phyloP scores from a whole-genome alignment of 2,888 invertebrate genomes.

The Mimumesa dahlbomi region DNA sequence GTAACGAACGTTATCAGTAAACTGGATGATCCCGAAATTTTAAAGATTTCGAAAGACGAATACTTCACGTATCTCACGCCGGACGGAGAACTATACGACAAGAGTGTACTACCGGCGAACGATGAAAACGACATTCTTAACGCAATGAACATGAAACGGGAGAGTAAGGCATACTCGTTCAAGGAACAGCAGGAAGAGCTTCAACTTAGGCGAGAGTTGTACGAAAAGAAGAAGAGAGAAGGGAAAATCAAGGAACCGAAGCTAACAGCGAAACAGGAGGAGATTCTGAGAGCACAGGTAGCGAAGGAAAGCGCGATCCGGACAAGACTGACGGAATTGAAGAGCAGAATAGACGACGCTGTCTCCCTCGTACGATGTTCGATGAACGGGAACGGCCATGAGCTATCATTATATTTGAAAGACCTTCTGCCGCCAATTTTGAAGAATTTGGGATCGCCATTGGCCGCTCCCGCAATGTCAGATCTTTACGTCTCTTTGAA shows the following conservation, averaged over 20 bases:
- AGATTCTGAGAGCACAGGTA: slow-evolving; percentile 91
- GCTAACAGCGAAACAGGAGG: slow-evolving; percentile 94
- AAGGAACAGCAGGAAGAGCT: slow-evolving; percentile 98
- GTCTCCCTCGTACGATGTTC: slow-evolving; percentile 82
- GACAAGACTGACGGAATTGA: slow-evolving; percentile 83
- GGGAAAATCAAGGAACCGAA: slow-evolving; percentile 89
- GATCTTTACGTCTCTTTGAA: slow-evolving; percentile 84
- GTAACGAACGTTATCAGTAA: slow-evolving; percentile 83
- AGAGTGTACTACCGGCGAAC: slow-evolving; percentile 87
- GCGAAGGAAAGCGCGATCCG: slow-evolving; percentile 92
- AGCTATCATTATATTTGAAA: slow-evolving; percentile 82
- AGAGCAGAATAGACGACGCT: slow-evolving; percentile 72
- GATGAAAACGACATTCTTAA: slow-evolving; percentile 80
- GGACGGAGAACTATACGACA: slow-evolving; percentile 95
- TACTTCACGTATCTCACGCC: slow-evolving; percentile 91
- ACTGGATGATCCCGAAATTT: slow-evolving; percentile 85
- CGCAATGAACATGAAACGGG: slow-evolving; percentile 92
- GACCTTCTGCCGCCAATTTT: slow-evolving; percentile 83
- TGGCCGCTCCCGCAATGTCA: slow-evolving; percentile 87
- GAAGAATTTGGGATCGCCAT: slow-evolving; percentile 87
- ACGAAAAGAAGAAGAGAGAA: slow-evolving; percentile 91
- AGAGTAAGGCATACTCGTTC: slow-evolving; percentile 97
- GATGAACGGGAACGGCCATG: slow-evolving; percentile 81
- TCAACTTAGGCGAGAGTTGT: slow-evolving; percentile 94
- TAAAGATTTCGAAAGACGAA: slow-evolving; percentile 89